phyloP scores from a whole-genome alignment of 2,113 vertebrate species.

The Podarcis cretensis region DNA sequence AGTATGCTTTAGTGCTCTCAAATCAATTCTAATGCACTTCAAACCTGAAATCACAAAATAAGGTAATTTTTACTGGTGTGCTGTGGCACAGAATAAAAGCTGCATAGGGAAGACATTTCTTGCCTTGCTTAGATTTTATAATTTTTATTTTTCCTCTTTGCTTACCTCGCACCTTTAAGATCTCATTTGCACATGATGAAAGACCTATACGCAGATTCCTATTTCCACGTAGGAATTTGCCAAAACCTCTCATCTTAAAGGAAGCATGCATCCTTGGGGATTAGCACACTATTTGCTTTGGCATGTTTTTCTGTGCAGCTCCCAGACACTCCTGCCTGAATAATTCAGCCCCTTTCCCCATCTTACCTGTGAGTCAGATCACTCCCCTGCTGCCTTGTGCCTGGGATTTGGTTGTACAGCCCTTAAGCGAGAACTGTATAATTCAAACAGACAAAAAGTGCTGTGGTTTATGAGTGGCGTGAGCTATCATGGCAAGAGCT shows the following conservation, averaged over 20 bases:
- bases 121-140: background rate
- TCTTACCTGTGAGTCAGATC: constrained; percentile 11
- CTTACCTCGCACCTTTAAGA: background rate
- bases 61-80: background rate
- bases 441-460: background rate
- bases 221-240: background rate
- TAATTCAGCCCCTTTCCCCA: background rate
- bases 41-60: background rate
- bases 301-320: background rate
- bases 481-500: background rate
- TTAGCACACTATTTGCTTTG: background rate
- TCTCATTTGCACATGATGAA: background rate
- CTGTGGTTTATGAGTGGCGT: constrained; percentile 1
- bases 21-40: background rate
- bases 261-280: background rate
- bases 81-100: background rate
- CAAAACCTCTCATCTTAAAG: background rate
- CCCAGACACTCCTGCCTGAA: background rate
- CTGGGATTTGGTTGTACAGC: background rate
- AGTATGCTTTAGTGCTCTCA: background rate
- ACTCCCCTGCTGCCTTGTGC: background rate
- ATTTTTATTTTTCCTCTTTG: background rate
- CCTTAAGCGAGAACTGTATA: background rate
- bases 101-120: background rate
- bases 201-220: background rate